Evolutionary conservation across 1,140 invertebrate species (phyloP).

Genomic region (Holcopasites calliopsidis): DNA sequence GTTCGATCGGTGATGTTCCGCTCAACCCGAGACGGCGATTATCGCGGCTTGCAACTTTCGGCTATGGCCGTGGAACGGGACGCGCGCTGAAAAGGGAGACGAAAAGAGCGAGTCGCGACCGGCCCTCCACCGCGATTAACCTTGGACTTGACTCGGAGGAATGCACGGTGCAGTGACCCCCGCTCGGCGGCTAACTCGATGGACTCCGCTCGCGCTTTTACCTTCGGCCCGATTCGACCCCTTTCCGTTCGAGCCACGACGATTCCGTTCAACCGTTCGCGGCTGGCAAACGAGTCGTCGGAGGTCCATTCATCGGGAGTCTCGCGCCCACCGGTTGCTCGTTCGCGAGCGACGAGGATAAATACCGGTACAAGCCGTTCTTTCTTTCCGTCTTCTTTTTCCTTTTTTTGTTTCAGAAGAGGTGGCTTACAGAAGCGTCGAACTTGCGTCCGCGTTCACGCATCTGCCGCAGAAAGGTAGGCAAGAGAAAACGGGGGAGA

Average conservation of each 20-base stretch:
- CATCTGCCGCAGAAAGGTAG: slow-evolving; percentile 81
- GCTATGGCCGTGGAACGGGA: slow-evolving; percentile 8
- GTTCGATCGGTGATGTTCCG: no score
- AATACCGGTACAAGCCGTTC: no score
- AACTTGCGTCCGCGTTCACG: slow-evolving; percentile 80
- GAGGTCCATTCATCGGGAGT: no score
- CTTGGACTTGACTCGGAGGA: slow-evolving; percentile 77
- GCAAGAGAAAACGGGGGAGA: not conserved
- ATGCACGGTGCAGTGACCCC: slow-evolving; percentile 75
- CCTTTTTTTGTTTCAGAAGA: slow-evolving; percentile 80
- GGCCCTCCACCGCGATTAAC: slow-evolving; percentile 64
- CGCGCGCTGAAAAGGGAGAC: slow-evolving; percentile 11
- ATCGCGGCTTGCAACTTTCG: not conserved
- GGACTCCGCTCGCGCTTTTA: slow-evolving; percentile 29
- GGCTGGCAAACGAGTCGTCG: no score
- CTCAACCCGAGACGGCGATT: not conserved
- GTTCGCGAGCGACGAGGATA: no score
- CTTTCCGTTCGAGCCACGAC: not conserved
- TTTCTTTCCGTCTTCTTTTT: not conserved
- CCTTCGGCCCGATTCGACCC: slow-evolving; percentile 41
- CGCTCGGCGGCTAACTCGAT: slow-evolving; percentile 50
- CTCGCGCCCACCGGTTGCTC: no score
- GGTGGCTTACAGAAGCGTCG: slow-evolving; percentile 80
- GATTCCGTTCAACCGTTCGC: no score
- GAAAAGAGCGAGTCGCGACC: slow-evolving; percentile 9